phyloP scores from a whole-genome alignment of 92 coral and sea anemone genomes.

The Blastomussa wellsi region DNA sequence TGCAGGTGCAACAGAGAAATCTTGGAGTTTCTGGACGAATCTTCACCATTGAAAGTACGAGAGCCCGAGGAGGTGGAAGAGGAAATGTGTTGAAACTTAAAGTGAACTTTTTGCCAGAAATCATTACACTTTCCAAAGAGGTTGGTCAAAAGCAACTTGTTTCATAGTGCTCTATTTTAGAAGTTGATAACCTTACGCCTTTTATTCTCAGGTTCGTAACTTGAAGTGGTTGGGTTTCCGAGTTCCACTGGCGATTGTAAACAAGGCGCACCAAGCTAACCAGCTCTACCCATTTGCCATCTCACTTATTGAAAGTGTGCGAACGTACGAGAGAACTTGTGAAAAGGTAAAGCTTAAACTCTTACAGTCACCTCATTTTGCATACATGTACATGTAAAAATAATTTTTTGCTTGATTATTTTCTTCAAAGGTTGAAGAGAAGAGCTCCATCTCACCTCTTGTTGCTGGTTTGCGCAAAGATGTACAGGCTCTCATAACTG shows the following conservation, averaged over 20 bases:
- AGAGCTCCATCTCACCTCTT: constrained; percentile 83
- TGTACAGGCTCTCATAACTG: constrained; percentile 90
- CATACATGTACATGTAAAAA: not conserved
- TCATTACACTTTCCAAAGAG: constrained; percentile 96
- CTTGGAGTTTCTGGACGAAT: constrained; percentile 97
- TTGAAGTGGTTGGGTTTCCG: constrained; percentile 98
- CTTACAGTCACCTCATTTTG: not conserved
- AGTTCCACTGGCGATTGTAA: constrained; percentile 95
- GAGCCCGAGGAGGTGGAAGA: constrained; percentile 89
- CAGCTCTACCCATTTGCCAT: constrained; percentile 99
- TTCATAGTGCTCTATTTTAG: not conserved
- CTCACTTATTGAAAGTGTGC: constrained; percentile 97
- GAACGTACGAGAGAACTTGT: constrained; percentile 96
- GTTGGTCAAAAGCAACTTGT: too few species aligned
- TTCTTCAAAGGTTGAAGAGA: constrained; percentile 82
- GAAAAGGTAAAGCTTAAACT: constrained; percentile 74
- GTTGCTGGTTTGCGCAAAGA: constrained; percentile 95
- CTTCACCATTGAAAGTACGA: constrained; percentile 93
- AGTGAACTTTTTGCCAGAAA: constrained; percentile 98
- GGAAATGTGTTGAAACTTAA: constrained; percentile 89
- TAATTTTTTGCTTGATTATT: not conserved
- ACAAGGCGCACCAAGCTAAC: constrained; percentile 99
- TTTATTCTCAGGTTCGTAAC: constrained; percentile 75
- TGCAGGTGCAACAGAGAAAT: constrained; percentile 90
- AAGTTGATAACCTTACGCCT: not conserved